Percentiles rank a stretch among this genome's conserved stretches.
Evolutionary conservation across 2,888 invertebrate species (phyloP).

Genomic region (Drosophila testacea): DNA sequence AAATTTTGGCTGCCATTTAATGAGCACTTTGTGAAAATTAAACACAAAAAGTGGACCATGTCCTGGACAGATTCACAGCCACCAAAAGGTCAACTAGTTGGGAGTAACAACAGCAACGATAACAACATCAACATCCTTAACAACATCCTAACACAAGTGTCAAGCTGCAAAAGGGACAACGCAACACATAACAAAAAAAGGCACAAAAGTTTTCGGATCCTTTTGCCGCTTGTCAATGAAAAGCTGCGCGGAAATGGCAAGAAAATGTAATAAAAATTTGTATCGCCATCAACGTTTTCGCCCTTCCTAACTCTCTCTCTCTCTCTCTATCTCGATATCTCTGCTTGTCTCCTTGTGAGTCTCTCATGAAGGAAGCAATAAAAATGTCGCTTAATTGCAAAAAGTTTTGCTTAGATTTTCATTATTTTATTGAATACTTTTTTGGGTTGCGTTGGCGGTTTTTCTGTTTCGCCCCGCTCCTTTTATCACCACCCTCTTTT

Average conservation of each 20-base stretch:
- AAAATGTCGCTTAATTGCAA: conserved; percentile 78
- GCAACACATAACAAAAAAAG: conserved; percentile 7
- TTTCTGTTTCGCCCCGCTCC: conserved; percentile 4
- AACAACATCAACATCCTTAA: not conserved
- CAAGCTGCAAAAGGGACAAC: conserved; percentile 45
- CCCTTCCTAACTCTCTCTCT: not conserved
- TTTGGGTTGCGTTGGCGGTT: conserved; percentile 41
- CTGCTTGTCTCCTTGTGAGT: conserved; percentile 1
- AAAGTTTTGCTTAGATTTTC: conserved; percentile 78
- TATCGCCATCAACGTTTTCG: conserved; percentile 61
- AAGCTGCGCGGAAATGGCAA: conserved; percentile 64
- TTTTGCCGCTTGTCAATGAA: conserved; percentile 62
- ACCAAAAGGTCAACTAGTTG: conserved; percentile 69
- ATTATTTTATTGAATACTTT: conserved; percentile 73
- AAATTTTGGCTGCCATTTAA: conserved; percentile 54
- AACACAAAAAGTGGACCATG: conserved; percentile 45
- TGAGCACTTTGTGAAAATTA: conserved; percentile 77
- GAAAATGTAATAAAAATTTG: conserved; percentile 76
- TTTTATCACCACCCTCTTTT: not conserved
- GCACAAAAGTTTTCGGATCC: conserved; percentile 45
- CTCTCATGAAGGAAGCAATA: conserved; percentile 69
- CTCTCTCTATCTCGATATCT: conserved; percentile 7
- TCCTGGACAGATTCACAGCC: conserved; percentile 51
- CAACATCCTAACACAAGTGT: conserved; percentile 51
- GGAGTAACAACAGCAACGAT: conserved; percentile 16